Percentiles rank a stretch among this genome's conserved stretches.
Evolutionary conservation across 2,888 invertebrate species (phyloP).

Genomic region (Tubulanus polymorphus): DNA sequence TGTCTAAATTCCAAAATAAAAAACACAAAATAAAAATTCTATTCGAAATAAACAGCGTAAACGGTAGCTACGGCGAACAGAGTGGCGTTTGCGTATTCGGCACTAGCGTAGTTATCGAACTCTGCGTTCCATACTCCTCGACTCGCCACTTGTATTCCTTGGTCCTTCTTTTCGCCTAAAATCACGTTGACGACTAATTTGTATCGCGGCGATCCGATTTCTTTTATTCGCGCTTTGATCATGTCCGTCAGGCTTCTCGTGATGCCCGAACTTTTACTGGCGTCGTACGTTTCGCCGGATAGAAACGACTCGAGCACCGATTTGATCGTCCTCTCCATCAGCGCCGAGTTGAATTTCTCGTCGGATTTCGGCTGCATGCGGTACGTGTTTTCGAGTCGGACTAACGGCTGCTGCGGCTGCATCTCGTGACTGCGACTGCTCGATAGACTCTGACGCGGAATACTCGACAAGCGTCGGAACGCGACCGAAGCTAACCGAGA

Average conservation of each 20-base stretch:
- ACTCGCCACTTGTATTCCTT: constrained; percentile 34
- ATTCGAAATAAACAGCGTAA: constrained; percentile 42
- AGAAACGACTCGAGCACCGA: constrained; percentile 34
- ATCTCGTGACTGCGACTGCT: neutral
- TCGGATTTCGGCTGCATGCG: constrained; percentile 27
- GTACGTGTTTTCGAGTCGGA: constrained; percentile 38
- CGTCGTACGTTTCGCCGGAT: constrained; percentile 38
- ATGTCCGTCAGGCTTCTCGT: constrained; percentile 37
- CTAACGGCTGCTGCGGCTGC: neutral
- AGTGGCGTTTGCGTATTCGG: constrained; percentile 30
- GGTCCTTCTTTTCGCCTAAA: constrained; percentile 36
- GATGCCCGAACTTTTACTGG: constrained; percentile 32
- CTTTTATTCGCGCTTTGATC: constrained; percentile 39
- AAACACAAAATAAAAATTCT: no score
- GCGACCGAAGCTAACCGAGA: constrained; percentile 1
- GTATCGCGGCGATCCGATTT: constrained; percentile 37
- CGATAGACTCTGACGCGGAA: neutral
- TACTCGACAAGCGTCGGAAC: neutral
- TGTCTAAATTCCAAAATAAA: no score
- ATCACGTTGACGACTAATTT: constrained; percentile 40
- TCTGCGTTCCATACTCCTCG: constrained; percentile 40
- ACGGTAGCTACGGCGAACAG: constrained; percentile 40
- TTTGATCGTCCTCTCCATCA: constrained; percentile 29
- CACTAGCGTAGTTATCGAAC: constrained; percentile 40
- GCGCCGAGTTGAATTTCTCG: constrained; percentile 32